phyloP scores from a whole-genome alignment of 2,797 vertebrate species.

The Galago senegalensis region DNA sequence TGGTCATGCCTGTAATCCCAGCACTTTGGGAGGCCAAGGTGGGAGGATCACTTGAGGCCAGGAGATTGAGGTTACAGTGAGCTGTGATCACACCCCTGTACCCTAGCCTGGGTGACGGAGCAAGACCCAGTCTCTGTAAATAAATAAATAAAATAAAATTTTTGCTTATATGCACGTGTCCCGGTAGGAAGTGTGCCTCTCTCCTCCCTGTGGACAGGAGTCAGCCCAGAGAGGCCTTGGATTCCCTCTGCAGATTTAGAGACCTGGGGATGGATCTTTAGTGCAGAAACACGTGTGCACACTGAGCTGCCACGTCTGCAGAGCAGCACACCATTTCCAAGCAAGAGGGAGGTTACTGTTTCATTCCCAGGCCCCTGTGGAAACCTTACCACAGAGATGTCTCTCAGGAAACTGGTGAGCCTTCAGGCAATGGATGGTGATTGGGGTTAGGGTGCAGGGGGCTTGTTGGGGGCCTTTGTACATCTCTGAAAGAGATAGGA shows the following conservation, averaged over 20 bases:
- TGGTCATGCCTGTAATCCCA: not conserved
- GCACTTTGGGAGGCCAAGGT: not conserved
- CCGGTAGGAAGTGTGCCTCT: not conserved
- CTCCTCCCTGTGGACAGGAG: not conserved
- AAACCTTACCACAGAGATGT: no score
- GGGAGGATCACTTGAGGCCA: not conserved
- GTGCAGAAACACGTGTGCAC: fast-evolving
- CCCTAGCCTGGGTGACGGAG: not conserved
- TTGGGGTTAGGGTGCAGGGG: not conserved
- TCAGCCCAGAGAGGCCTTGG: not conserved
- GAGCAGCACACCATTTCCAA: not conserved
- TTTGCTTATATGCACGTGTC: not conserved
- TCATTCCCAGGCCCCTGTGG: not conserved
- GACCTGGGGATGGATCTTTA: fast-evolving
- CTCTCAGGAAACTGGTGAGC: no score
- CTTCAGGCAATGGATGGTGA: not conserved
- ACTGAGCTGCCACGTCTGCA: fast-evolving
- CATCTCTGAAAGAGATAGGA: not conserved
- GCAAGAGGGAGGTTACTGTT: no score
- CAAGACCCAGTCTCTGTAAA: not conserved
- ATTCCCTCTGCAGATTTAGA: fast-evolving
- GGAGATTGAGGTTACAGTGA: not conserved
- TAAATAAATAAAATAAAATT: not conserved
- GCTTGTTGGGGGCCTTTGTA: fast-evolving
- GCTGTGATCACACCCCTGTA: not conserved